A percentile compares a stretch with the other conserved stretches of the same genome.
phyloP scores from a whole-genome alignment of 2,888 invertebrate species.

The Caenorhabditis zanzibari region DNA sequence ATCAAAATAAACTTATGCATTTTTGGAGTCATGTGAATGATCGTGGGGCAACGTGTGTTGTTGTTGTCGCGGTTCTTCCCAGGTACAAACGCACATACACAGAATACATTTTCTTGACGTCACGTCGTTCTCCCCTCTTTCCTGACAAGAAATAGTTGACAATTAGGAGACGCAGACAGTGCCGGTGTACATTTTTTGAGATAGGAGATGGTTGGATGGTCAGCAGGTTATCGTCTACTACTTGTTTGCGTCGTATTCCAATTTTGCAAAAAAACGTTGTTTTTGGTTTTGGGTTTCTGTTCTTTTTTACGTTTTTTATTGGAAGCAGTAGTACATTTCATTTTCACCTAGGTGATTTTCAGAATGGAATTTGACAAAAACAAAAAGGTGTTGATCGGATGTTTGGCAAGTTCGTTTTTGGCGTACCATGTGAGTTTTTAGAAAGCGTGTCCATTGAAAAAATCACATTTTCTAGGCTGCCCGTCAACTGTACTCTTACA shows the following conservation, averaged over 20 bases:
- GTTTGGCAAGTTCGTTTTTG: conserved; percentile 65
- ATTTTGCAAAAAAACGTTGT: neutral
- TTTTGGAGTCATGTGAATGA: no score
- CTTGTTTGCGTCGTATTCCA: neutral
- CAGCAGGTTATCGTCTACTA: neutral
- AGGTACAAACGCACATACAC: neutral
- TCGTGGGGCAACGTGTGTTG: no score
- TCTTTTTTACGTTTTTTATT: no score
- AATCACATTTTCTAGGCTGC: conserved; percentile 31
- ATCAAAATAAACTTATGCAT: no score
- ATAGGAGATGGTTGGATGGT: neutral
- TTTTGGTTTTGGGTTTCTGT: neutral
- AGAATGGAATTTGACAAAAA: conserved; percentile 51
- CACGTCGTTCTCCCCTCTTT: conserved; percentile 1
- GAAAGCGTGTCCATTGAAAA: neutral
- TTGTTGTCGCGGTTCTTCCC: neutral
- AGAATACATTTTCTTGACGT: conserved; percentile 32
- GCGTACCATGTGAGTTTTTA: conserved; percentile 66
- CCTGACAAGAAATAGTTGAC: neutral
- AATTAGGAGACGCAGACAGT: neutral
- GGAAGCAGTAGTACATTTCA: no score
- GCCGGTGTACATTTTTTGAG: neutral
- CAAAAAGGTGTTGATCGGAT: conserved; percentile 61
- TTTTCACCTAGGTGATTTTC: neutral
- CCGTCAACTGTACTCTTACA: conserved; percentile 43